phyloP scores from a whole-genome alignment of 2,888 invertebrate genomes.

The Macropis europaea region DNA sequence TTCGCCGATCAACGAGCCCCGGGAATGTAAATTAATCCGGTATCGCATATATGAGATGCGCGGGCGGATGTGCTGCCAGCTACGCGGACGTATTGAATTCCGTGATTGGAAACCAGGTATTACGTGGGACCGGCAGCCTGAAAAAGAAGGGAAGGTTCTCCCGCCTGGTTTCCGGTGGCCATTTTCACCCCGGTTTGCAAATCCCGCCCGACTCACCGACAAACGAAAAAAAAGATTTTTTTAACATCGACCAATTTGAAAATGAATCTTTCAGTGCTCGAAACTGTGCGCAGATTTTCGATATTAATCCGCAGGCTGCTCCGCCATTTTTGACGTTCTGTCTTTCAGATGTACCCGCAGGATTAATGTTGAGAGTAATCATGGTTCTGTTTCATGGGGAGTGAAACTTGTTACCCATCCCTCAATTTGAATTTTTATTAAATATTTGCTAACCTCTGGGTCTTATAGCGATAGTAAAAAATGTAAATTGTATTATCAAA shows the following conservation, averaged over 20 bases:
- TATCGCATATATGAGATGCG: constrained; percentile 57
- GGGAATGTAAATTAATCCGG: constrained; percentile 59
- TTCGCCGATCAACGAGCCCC: constrained; percentile 49
- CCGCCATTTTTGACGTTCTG: too few species aligned
- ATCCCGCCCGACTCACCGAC: constrained; percentile 38
- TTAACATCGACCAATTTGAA: constrained; percentile 19
- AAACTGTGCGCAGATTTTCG: not conserved
- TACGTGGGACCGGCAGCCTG: constrained; percentile 4
- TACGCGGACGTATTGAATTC: constrained; percentile 44
- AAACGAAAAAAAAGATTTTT: constrained; percentile 22
- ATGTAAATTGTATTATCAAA: too few species aligned
- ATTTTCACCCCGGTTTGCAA: constrained; percentile 23
- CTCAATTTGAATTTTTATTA: too few species aligned
- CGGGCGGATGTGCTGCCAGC: constrained; percentile 14
- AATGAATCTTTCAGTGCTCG: not conserved
- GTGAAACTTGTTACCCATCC: too few species aligned
- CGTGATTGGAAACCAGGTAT: constrained; percentile 47
- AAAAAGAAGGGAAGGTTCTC: not conserved
- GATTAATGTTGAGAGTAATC: too few species aligned
- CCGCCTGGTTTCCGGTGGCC: not conserved
- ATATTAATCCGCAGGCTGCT: too few species aligned
- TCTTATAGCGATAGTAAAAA: too few species aligned
- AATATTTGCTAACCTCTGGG: too few species aligned
- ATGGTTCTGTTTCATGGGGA: too few species aligned
- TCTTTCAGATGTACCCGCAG: too few species aligned